Evolutionary conservation across 2,888 invertebrate species (phyloP), one percentile per base, ranked within the genome.

Genomic region (Seira ritae): DNA sequence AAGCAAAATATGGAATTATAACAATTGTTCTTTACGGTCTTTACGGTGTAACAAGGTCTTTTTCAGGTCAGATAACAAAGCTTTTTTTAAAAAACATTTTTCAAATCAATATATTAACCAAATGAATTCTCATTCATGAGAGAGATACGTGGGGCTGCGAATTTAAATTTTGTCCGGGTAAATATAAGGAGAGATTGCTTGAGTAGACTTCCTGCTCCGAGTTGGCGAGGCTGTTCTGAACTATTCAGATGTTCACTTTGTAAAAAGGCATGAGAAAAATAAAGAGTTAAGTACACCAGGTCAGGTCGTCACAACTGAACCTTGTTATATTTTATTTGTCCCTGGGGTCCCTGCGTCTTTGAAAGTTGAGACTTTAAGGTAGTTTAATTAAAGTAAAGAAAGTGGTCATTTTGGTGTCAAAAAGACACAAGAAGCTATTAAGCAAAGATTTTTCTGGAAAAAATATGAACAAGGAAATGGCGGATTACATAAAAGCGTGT

Each of bases 391-490:
- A 50, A 10, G 31, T 22, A 79, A 82, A 10, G 68, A 68, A 24
- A 22, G 46, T 46, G 80, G 84, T 10, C 83, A 86, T 46, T 82
- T 82, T 76, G 86, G 86, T 8, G 37, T 24, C 8, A 67, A 76
- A 10, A 86, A 84, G 55, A 84, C 86, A 0, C 15, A 68, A 20
- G 1, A 62, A 2, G 37, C 80, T 3, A 42, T 86, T 0, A 71
- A 71, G 10, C 6, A 74, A 20, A 37, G 86, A 67, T 82, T 84
- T 17, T 86, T 46, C 66, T 86, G 81, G 84, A n/a, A 50, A 72
- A 66, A 17, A 19, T 0, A 76, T 80, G 70, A 60, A 76, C 22
- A 67, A 70, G 0, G 80, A 84, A 46, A 60, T 85, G 15, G 42
- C 46, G 15, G 0, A 24, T 4, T 84, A 76, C 55, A 71, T 85